Evolutionary conservation across 2,113 vertebrate genomes (phyloP).

Genomic region (Megaptera novaeangliae): DNA sequence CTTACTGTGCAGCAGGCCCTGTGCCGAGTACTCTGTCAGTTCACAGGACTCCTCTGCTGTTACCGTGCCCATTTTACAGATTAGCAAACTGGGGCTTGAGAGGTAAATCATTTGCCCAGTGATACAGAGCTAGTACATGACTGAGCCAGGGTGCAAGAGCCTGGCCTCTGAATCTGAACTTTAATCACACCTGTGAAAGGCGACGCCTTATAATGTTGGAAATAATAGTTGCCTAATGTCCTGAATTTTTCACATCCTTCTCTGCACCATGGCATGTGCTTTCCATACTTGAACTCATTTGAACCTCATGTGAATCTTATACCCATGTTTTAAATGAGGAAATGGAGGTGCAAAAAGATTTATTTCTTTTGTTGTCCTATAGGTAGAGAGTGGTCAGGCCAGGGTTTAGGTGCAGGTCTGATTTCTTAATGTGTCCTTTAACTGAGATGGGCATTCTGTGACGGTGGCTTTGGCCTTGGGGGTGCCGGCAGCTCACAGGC

Average conservation of each 20-base stretch:
- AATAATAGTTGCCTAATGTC: neutral
- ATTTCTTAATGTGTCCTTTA: neutral
- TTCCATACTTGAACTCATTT: neutral
- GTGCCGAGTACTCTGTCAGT: rapidly evolving
- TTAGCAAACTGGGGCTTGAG: neutral
- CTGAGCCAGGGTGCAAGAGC: neutral
- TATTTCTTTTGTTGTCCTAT: neutral
- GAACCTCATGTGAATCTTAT: neutral
- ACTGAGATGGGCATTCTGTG: too few species aligned
- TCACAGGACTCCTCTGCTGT: rapidly evolving
- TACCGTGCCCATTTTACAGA: neutral
- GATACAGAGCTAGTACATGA: neutral
- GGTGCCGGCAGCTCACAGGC: neutral
- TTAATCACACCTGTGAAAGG: neutral
- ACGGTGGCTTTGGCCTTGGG: too few species aligned
- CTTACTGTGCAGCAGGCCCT: neutral
- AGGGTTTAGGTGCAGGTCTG: too few species aligned
- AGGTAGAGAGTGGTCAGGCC: neutral
- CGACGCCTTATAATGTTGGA: rapidly evolving
- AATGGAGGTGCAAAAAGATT: neutral
- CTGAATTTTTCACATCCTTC: neutral
- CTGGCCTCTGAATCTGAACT: neutral
- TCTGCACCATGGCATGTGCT: neutral
- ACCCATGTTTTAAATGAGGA: neutral
- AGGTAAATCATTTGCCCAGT: neutral